Conservation (phyloP, 2,113 vertebrate species). For the Calidris pugnax region DNA sequence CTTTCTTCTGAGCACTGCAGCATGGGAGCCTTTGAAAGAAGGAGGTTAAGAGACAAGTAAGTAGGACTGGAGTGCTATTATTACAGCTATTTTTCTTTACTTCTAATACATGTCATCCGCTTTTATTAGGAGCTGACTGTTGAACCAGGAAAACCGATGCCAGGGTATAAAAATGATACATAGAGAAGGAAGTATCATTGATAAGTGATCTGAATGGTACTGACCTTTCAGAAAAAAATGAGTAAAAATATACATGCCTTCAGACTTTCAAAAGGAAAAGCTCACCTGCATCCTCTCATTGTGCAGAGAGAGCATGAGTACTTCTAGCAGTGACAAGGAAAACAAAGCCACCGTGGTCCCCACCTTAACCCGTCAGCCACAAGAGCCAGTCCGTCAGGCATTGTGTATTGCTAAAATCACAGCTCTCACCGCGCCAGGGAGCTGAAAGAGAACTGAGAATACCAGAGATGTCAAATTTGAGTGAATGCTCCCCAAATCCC, state of each 20-base stretch:
- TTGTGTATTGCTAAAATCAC: background rate
- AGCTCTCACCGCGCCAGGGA: background rate
- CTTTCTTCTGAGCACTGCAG: conserved; percentile 17
- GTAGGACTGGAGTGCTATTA: conserved; percentile 65
- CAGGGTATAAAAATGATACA: conserved; percentile 50
- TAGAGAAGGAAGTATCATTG: conserved; percentile 39
- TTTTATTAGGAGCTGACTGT: conserved; percentile 65
- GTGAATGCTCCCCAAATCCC: background rate
- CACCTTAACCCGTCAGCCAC: background rate
- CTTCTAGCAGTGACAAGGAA: background rate
- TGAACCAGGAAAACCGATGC: conserved; percentile 59
- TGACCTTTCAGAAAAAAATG: conserved; percentile 56
- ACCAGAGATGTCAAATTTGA: background rate
- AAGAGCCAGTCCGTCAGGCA: background rate
- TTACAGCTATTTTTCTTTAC: conserved; percentile 70
- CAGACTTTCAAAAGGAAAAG: conserved; percentile 17
- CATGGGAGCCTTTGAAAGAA: conserved; percentile 61
- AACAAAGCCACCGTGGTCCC: background rate
- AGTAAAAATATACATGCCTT: conserved; percentile 16
- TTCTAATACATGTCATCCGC: conserved; percentile 59
- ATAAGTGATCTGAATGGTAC: conserved; percentile 62
- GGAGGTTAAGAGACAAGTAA: conserved; percentile 68
- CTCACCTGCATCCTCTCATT: background rate
- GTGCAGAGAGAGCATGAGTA: background rate
- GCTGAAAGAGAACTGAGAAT: background rate